Evolutionary conservation across 1,140 invertebrate genomes (phyloP).

Genomic region (Drosophila tsacasi): DNA sequence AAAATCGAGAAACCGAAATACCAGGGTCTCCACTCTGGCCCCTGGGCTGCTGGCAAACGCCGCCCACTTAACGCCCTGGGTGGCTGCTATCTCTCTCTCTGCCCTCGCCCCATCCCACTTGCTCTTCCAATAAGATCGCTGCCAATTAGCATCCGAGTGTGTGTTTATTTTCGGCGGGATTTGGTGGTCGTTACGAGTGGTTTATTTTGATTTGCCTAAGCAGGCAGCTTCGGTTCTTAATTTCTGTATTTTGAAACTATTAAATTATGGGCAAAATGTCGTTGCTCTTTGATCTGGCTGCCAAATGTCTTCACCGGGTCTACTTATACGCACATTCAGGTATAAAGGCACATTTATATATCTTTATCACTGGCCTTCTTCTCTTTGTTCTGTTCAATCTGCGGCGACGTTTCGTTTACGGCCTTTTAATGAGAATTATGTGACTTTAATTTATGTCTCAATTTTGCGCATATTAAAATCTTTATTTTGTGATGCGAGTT

Average conservation of each 20-base stretch:
- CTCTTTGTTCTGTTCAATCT: slow-evolving; percentile 27
- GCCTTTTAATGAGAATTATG: slow-evolving; percentile 83
- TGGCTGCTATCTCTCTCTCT: slow-evolving; percentile 44
- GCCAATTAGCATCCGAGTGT: slow-evolving; percentile 69
- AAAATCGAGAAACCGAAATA: slow-evolving; percentile 37
- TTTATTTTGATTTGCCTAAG: slow-evolving; percentile 80
- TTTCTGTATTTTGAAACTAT: slow-evolving; percentile 76
- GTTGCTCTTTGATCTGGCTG: slow-evolving; percentile 79
- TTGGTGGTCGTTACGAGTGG: slow-evolving; percentile 47
- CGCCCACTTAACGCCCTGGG: slow-evolving; percentile 76
- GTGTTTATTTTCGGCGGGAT: slow-evolving; percentile 8
- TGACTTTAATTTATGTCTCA: slow-evolving; percentile 82
- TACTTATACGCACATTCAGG: slow-evolving; percentile 8
- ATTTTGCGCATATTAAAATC: slow-evolving; percentile 81
- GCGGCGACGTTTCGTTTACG: slow-evolving; percentile 56
- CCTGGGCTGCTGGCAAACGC: slow-evolving; percentile 23
- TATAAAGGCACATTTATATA: slow-evolving; percentile 2
- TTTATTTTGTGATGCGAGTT: slow-evolving; percentile 45
- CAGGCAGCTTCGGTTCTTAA: slow-evolving; percentile 15
- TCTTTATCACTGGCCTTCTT: slow-evolving; percentile 41
- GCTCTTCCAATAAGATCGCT: slow-evolving; percentile 36
- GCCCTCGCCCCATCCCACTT: slow-evolving; percentile 5
- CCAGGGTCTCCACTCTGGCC: slow-evolving; percentile 18
- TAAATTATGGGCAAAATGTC: slow-evolving; percentile 78
- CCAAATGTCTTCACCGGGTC: slow-evolving; percentile 43